These are phyloP conservation scores for Patiria miniata DNA, from an alignment of 35 echinoderm and acorn worm species.

Conservation along the genomic window DNA sequence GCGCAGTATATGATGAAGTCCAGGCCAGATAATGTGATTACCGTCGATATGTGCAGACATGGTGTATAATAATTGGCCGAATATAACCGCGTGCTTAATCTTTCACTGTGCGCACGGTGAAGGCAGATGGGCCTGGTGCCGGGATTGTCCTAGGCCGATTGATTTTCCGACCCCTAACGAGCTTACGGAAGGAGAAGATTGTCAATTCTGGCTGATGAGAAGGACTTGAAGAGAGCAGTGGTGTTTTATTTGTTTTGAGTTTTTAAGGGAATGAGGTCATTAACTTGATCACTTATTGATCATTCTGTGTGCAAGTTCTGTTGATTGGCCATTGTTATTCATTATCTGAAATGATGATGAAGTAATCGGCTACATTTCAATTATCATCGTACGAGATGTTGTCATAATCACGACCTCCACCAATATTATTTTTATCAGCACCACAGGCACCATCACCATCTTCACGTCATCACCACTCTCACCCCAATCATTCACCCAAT, in stretches of 20 bases:
- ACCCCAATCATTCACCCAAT: not conserved
- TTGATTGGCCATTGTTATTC: not conserved
- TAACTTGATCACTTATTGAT: not conserved
- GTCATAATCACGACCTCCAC: not conserved
- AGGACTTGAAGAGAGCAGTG: conserved; percentile 6
- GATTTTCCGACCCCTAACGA: not conserved
- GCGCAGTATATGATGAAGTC: too few relatives aligned
- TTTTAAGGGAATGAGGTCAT: too few relatives aligned
- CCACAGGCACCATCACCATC: not conserved
- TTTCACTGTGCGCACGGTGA: too few relatives aligned
- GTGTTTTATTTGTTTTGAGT: not conserved
- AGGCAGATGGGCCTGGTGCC: conserved; percentile 14
- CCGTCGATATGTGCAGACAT: too few relatives aligned
- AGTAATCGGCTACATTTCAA: not conserved
- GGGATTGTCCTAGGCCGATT: not conserved
- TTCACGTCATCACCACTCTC: not conserved
- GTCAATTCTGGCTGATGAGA: not conserved
- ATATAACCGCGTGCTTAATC: too few relatives aligned
- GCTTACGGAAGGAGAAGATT: not conserved
- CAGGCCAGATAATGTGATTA: too few relatives aligned
- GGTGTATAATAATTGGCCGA: too few relatives aligned
- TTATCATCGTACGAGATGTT: not conserved
- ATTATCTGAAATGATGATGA: not conserved
- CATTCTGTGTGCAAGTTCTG: not conserved
- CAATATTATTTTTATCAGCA: not conserved